These are phyloP conservation scores for Drosophila kikkawai DNA, from an alignment of 1,140 invertebrate species.

Conservation along the genomic window DNA sequence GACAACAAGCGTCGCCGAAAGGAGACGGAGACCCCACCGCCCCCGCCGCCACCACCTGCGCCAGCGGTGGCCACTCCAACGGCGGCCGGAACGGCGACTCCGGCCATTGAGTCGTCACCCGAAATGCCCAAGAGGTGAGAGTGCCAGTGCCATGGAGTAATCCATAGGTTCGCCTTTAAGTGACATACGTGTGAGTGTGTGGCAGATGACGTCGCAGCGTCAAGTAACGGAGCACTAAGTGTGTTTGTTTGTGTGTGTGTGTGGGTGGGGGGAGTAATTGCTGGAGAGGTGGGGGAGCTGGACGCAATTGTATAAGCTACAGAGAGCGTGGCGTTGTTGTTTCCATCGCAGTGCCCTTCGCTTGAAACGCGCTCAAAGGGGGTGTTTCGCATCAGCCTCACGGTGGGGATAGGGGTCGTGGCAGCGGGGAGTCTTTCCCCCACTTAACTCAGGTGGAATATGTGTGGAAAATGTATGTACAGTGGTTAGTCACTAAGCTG, in stretches of 20 bases:
- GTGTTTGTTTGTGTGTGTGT: background rate
- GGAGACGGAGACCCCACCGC: constrained; percentile 76
- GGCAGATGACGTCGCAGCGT: constrained; percentile 71
- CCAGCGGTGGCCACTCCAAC: constrained; percentile 40
- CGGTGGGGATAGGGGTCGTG: constrained; percentile 5
- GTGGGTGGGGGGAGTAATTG: constrained; percentile 18
- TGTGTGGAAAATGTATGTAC: constrained; percentile 13
- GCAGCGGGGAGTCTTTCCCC: background rate
- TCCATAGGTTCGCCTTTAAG: constrained; percentile 24
- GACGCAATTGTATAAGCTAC: constrained; percentile 43
- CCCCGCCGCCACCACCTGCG: constrained; percentile 51
- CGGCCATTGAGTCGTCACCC: constrained; percentile 81
- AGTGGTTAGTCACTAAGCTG: constrained; percentile 49
- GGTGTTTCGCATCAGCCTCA: constrained; percentile 59
- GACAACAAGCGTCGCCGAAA: constrained; percentile 83
- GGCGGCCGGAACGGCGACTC: constrained; percentile 31
- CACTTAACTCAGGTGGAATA: constrained; percentile 23
- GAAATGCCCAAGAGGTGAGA: constrained; percentile 85
- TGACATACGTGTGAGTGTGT: constrained; percentile 41
- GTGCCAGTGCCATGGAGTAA: constrained; percentile 8
- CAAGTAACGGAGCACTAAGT: constrained; percentile 2
- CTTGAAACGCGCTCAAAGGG: constrained; percentile 48
- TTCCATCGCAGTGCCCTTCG: constrained; percentile 31
- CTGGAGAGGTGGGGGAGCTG: constrained; percentile 1
- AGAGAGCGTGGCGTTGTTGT: constrained; percentile 65